Conservation (phyloP, 2,113 vertebrate species). For the Suricata suricatta region DNA sequence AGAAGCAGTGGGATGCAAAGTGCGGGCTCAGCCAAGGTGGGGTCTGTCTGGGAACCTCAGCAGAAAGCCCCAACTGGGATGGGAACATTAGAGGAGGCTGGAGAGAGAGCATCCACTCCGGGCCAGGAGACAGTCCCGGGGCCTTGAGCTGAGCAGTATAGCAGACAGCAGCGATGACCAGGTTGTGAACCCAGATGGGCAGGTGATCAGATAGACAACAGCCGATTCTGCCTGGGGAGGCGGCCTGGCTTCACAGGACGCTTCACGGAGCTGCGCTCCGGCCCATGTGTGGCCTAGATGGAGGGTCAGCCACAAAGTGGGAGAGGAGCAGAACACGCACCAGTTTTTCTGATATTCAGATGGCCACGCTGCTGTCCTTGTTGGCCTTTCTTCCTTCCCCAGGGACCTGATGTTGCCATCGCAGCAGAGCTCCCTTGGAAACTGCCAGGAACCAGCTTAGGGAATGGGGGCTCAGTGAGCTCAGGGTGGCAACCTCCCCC, state of each 20-base stretch:
- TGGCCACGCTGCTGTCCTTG: background rate
- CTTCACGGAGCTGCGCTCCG: background rate
- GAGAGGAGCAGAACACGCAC: background rate
- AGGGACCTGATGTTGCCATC: background rate
- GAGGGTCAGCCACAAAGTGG: too few relatives aligned
- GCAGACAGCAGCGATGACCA: background rate
- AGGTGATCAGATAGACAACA: background rate
- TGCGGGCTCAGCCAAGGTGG: background rate
- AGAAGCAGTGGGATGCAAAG: too few relatives aligned
- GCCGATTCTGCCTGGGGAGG: background rate
- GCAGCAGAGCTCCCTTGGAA: background rate
- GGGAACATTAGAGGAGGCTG: too few relatives aligned
- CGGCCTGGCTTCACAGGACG: background rate
- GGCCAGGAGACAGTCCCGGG: background rate
- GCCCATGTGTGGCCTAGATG: background rate
- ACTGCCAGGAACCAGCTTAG: background rate
- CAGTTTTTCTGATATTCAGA: too few relatives aligned
- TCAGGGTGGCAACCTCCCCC: background rate
- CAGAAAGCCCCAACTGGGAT: fast-evolving
- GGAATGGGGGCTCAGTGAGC: background rate
- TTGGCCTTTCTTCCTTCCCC: background rate
- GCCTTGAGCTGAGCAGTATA: background rate
- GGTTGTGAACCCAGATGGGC: background rate
- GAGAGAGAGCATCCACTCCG: background rate
- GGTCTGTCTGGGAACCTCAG: background rate